Evolutionary conservation across 2,888 invertebrate species (phyloP).

Genomic region (Carcina quercana): DNA sequence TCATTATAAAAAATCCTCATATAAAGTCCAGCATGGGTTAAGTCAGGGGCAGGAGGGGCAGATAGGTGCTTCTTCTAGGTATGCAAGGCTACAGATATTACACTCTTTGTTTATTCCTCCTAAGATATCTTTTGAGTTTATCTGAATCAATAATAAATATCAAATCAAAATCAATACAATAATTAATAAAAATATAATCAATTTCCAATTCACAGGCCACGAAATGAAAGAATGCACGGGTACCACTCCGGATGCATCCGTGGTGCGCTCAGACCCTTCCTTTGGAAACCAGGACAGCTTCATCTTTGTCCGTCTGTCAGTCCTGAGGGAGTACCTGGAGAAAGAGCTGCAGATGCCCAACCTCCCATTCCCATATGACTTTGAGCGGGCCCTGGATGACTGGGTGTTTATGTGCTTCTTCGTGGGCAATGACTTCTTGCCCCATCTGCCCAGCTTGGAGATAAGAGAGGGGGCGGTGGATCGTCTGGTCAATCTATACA

Average conservation of each 20-base stretch:
- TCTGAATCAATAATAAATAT: no score
- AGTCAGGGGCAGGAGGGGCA: no score
- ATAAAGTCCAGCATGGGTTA: no score
- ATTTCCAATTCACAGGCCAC: constrained; percentile 84
- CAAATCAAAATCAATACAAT: no score
- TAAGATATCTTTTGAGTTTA: no score
- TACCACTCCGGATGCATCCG: constrained; percentile 73
- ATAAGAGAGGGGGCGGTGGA: constrained; percentile 98
- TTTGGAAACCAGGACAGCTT: constrained; percentile 87
- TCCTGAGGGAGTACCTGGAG: constrained; percentile 94
- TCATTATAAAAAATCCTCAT: no score
- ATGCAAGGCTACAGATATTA: no score
- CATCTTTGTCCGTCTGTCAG: constrained; percentile 94
- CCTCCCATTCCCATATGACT: constrained; percentile 94
- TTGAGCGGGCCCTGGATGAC: constrained; percentile 96
- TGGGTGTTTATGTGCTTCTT: constrained; percentile 99
- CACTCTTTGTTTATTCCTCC: no score
- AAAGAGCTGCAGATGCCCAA: constrained; percentile 92
- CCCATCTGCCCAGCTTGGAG: constrained; percentile 97
- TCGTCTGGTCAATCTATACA: constrained; percentile 92
- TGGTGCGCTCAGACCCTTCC: constrained; percentile 75
- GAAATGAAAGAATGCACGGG: constrained; percentile 96
- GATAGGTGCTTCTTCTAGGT: no score
- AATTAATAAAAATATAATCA: not conserved
- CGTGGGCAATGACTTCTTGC: constrained; percentile 98